Conservation (phyloP, 2,797 vertebrate species). For the Ctenosaura bakeri region DNA sequence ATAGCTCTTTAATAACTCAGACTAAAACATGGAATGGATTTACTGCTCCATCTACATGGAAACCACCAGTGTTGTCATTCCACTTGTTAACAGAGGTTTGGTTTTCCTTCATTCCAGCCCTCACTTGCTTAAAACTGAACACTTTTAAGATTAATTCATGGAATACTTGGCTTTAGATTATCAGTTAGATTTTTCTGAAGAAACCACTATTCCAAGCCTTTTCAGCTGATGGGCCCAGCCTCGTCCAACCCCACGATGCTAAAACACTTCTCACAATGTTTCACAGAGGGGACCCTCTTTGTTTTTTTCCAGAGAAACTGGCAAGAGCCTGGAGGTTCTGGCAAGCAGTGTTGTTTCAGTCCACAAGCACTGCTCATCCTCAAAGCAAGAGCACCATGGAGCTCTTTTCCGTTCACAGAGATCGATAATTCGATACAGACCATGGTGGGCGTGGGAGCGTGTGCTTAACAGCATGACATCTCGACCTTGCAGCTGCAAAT, state of each 20-base stretch:
- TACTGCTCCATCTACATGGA: too few relatives aligned
- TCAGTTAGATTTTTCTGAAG: not conserved
- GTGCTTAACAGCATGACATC: not conserved
- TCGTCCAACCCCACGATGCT: not conserved
- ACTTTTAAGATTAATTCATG: not conserved
- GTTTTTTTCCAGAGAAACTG: constrained; percentile 30
- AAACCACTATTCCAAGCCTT: not conserved
- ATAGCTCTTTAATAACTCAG: too few relatives aligned
- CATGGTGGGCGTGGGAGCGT: constrained; percentile 6
- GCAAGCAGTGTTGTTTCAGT: constrained; percentile 14
- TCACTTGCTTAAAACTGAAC: not conserved
- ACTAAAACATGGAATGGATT: too few relatives aligned
- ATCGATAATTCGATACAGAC: constrained; percentile 3
- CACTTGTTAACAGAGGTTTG: not conserved
- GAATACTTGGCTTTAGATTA: not conserved
- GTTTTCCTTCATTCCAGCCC: not conserved
- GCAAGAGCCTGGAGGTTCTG: constrained; percentile 13
- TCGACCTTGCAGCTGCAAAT: constrained; percentile 29
- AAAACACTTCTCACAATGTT: constrained; percentile 4
- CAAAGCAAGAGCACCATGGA: constrained; percentile 1
- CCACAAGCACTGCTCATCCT: not conserved
- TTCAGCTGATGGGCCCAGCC: not conserved
- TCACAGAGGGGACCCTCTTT: constrained; percentile 13
- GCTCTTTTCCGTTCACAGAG: constrained; percentile 15
- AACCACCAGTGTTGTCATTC: not conserved